phyloP scores from a whole-genome alignment of 2,797 vertebrate genomes.

The Sarcophilus harrisii region DNA sequence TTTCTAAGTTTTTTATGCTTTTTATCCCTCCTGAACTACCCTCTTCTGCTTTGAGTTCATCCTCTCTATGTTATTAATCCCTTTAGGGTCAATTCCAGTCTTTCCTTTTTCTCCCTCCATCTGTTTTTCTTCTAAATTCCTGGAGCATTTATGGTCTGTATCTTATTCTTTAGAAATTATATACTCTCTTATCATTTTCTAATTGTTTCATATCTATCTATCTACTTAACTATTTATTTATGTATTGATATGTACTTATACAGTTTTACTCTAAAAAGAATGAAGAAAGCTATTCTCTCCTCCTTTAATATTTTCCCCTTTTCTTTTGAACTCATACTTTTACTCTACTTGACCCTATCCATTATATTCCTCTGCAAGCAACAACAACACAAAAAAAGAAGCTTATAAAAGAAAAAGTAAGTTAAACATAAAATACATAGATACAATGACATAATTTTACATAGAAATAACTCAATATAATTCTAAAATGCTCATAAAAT shows the following conservation, averaged over 20 bases:
- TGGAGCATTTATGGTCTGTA: background rate
- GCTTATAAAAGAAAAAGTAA: slow-evolving; percentile 12
- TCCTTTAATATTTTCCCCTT: background rate
- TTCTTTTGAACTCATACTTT: slow-evolving; percentile 43
- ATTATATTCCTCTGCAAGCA: slow-evolving; percentile 5
- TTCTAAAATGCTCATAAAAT: background rate
- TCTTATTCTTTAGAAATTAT: background rate
- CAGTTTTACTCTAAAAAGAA: background rate
- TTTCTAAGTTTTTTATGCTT: background rate
- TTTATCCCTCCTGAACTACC: background rate
- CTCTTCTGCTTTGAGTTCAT: background rate
- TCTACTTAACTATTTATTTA: background rate
- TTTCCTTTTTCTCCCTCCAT: background rate
- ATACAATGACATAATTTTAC: background rate
- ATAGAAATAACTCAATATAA: background rate
- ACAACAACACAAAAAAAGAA: background rate
- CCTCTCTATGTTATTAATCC: background rate
- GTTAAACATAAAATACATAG: background rate
- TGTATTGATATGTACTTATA: background rate
- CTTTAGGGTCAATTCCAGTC: background rate
- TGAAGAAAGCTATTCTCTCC: background rate
- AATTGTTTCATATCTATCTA: background rate
- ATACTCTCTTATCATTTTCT: background rate
- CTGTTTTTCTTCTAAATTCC: background rate
- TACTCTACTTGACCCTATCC: slow-evolving; percentile 8